Evolutionary conservation across 1,140 invertebrate genomes (phyloP).

Genomic region (Drosophila sechellia): DNA sequence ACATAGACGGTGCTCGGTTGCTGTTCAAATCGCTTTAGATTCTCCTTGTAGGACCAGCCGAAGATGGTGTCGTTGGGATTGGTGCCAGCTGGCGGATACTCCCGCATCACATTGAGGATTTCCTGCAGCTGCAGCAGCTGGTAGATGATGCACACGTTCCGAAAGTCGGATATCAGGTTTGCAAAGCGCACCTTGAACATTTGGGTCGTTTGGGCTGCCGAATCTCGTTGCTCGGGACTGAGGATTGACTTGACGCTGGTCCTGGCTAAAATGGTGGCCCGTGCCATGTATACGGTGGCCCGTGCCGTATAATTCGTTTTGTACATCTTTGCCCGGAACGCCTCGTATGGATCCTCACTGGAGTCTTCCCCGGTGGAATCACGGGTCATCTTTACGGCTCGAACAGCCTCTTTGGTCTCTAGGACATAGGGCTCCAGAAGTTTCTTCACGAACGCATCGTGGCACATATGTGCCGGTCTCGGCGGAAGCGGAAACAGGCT

Average conservation of each 20-base stretch:
- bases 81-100: constrained; percentile 13
- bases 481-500: constrained; percentile 20
- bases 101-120: constrained; percentile 21
- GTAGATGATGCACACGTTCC: constrained; percentile 27
- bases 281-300: background rate
- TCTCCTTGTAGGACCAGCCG: constrained; percentile 50
- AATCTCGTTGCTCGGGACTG: constrained; percentile 1
- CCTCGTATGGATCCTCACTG: background rate
- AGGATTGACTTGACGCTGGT: background rate
- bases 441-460: constrained; percentile 9
- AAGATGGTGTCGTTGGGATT: constrained; percentile 38
- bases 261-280: background rate
- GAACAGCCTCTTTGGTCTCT: background rate
- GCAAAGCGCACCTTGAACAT: constrained; percentile 38
- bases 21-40: constrained; percentile 39
- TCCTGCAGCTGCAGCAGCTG: constrained; percentile 37
- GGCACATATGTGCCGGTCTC: constrained; percentile 11
- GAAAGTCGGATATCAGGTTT: constrained; percentile 17
- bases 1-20: constrained; percentile 29
- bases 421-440: constrained; percentile 11
- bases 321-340: constrained; percentile 20
- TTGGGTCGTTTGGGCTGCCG: constrained; percentile 3
- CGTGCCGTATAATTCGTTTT: background rate
- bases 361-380: background rate
- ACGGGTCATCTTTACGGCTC: rapidly evolving